A percentile compares a stretch with the other conserved stretches of the same genome.
These are phyloP conservation scores for Physocephala rufipes DNA, from an alignment of 2,888 invertebrate species.

Conservation along the genomic window DNA sequence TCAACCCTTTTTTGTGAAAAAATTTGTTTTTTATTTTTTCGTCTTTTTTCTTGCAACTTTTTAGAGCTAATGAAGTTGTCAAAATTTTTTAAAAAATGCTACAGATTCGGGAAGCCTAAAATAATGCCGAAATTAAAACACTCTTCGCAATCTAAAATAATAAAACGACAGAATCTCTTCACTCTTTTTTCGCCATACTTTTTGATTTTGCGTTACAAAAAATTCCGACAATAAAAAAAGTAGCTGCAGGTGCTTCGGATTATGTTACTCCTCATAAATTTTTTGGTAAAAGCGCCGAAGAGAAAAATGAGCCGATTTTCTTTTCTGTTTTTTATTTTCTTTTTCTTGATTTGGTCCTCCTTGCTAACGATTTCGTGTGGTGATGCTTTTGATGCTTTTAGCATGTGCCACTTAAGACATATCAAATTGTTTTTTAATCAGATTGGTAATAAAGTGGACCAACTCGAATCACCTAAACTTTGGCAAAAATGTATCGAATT, in stretches of 20 bases:
- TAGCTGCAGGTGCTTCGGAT: conserved; percentile 31
- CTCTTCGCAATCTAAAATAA: not conserved
- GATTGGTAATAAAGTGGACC: not conserved
- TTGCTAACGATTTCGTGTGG: conserved; percentile 2
- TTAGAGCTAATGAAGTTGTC: not conserved
- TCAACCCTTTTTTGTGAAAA: too few species aligned
- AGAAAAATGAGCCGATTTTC: not conserved
- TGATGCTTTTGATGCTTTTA: conserved; percentile 16
- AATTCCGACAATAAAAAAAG: not conserved
- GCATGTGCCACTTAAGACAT: conserved; percentile 6
- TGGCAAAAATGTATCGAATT: not conserved
- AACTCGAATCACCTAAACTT: not conserved
- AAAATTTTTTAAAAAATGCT: not conserved
- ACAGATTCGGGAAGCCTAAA: not conserved
- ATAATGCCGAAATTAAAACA: not conserved
- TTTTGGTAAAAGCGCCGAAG: conserved; percentile 1
- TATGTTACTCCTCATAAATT: conserved; percentile 13
- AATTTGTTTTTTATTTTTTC: not conserved
- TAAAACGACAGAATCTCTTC: not conserved
- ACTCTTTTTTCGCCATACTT: not conserved
- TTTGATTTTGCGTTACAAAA: not conserved
- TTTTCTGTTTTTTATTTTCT: not conserved
- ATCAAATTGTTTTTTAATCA: conserved; percentile 6
- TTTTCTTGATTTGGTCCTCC: not conserved
- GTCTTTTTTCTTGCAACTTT: not conserved